Base-by-base conservation (phyloP, 2,113 vertebrate species). In the Boulengeromyrus knoepffleri region DNA sequence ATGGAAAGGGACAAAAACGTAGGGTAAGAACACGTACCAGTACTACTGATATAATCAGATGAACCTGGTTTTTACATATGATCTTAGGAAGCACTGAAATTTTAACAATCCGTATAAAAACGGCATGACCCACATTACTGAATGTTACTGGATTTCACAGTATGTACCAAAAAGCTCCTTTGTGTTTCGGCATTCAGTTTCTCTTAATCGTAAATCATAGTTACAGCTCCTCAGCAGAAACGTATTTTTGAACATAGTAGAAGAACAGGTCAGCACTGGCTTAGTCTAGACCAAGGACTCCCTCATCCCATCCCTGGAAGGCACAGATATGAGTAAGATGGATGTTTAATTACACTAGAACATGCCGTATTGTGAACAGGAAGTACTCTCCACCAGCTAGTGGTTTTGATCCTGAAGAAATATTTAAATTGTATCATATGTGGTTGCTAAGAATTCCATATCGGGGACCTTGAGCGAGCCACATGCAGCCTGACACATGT, bases 311-410 rank as follows among this genome's bases (percentile, higher is more conserved):
- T n/a, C 45, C 42, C 45, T 85, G 83, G 42, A 85, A 85, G 39
- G 83, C 21, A 24, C 17, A 85, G 45, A 85, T 45, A 47, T 39
- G 45, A 85, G 24, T 85, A 45, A 27, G 45, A 85, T 47, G 21
- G 45, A n/a, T 85, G 7, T 85, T 85, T 85, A 85, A 85, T 85
- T 47, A 9, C 45, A n/a, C 24, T 46, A 45, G 45, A 47, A 66
- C 58, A 89, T 62, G 87, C 80, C 88, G 88, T 90, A n/a, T 53
- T 89, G 88, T 87, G 31, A 70, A 87, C 31, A 50, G 85, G 47
- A 83, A 83, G 80, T 56, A 70, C 46, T 88, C 85, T 80, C 45
- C 89, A 84, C 90, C 91, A 92, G 90, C 92, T 92, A 90, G 91
- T 47, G 86, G 90, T 91, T 92, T 92, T 62, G 90, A 89, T 86